Percentiles rank a stretch among this genome's conserved stretches.
Evolutionary conservation across 2,888 invertebrate genomes (phyloP).

Genomic region (Microplitis manilae): DNA sequence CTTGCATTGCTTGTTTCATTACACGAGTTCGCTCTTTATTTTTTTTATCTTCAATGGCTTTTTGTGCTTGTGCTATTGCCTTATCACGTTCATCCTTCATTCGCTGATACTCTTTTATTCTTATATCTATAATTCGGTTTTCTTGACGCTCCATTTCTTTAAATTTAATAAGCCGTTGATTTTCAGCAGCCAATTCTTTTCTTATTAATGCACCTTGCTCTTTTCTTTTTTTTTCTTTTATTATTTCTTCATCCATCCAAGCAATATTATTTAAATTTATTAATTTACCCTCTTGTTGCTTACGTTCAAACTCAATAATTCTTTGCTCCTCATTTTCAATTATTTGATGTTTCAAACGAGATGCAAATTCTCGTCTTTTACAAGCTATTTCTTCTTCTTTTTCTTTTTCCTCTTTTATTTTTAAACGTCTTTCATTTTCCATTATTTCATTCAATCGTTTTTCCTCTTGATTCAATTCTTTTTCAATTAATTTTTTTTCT

Average conservation of each 20-base stretch:
- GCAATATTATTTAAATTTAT: conserved; percentile 78
- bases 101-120: conserved; percentile 77
- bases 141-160: conserved; percentile 79
- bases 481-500: conserved; percentile 69
- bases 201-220: conserved; percentile 55
- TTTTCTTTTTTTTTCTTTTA: conserved; percentile 71
- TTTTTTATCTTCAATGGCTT: conserved; percentile 75
- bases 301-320: conserved; percentile 77
- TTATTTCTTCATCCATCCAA: conserved; percentile 78
- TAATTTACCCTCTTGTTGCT: conserved; percentile 79
- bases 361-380: conserved; percentile 74
- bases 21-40: conserved; percentile 74
- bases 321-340: conserved; percentile 73
- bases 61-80: conserved; percentile 74
- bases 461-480: conserved; percentile 69
- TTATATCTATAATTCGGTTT: conserved; percentile 77
- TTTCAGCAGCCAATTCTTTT: conserved; percentile 72
- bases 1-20: conserved; percentile 57
- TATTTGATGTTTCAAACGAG: conserved; percentile 76
- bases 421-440: conserved; percentile 79
- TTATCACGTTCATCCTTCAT: conserved; percentile 77
- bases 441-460: conserved; percentile 79
- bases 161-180: conserved; percentile 76
- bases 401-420: conserved; percentile 75
- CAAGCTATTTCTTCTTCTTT: conserved; percentile 72